These are phyloP conservation scores for Chloroceryle amazona DNA, from an alignment of 2,797 vertebrate genomes.

Conservation along the genomic window DNA sequence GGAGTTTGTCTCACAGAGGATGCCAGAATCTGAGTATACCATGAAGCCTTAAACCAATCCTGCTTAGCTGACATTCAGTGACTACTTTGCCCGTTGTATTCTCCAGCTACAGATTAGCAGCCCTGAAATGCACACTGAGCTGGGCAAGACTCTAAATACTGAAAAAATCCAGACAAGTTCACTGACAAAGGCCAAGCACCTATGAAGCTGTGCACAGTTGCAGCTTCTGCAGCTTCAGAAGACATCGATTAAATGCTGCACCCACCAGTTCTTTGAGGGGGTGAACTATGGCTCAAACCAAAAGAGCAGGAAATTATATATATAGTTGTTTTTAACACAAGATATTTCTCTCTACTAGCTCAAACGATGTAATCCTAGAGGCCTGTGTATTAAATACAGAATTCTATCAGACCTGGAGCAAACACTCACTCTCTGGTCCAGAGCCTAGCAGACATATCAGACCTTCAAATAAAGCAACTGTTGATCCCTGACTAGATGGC, in stretches of 20 bases:
- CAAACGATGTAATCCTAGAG: background rate
- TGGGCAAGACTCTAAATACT: background rate
- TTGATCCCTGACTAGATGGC: background rate
- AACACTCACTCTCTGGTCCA: background rate
- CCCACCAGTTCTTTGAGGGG: background rate
- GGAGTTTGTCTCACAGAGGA: background rate
- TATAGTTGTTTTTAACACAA: background rate
- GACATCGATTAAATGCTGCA: background rate
- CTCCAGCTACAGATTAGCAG: background rate
- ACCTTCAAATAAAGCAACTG: background rate
- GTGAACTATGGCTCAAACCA: background rate
- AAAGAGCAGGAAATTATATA: background rate
- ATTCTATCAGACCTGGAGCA: background rate
- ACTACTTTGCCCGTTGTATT: background rate
- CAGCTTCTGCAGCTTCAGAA: background rate
- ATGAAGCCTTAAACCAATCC: background rate
- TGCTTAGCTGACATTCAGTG: background rate
- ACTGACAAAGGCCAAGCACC: background rate
- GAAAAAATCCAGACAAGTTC: background rate
- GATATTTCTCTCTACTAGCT: background rate
- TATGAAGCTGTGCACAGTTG: background rate
- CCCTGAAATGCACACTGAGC: background rate
- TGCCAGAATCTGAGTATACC: background rate
- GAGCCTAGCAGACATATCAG: background rate
- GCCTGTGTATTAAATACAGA: background rate